Conservation (phyloP, 1,140 invertebrate species). For the Drosophila sturtevanti region DNA sequence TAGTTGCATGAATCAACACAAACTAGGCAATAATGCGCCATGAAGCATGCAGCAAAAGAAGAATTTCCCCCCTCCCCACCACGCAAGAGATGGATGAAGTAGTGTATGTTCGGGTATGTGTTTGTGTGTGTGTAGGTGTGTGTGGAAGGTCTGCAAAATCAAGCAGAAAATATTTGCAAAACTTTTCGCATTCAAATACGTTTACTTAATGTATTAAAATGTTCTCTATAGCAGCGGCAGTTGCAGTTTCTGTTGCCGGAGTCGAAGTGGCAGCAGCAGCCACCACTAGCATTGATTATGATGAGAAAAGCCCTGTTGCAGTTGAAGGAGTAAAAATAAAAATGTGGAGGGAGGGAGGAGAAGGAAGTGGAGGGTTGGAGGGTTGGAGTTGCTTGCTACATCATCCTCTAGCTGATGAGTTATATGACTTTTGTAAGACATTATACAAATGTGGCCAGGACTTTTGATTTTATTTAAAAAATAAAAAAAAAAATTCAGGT, state of each 20-base stretch:
- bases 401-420: slow-evolving; percentile 32
- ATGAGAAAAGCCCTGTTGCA: slow-evolving; percentile 8
- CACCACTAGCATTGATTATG: slow-evolving; percentile 19
- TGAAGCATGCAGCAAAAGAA: slow-evolving; percentile 27
- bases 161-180: slow-evolving; percentile 66
- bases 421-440: slow-evolving; percentile 52
- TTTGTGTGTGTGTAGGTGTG: slow-evolving; percentile 3
- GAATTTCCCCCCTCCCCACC: neutral
- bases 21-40: slow-evolving; percentile 44
- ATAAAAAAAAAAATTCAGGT: slow-evolving; percentile 37
- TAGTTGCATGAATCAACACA: slow-evolving; percentile 35
- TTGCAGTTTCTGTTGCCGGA: slow-evolving; percentile 16
- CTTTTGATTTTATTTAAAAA: slow-evolving; percentile 62
- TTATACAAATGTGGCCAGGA: slow-evolving; percentile 65
- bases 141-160: slow-evolving; percentile 41
- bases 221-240: slow-evolving; percentile 18
- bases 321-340: too few relatives aligned
- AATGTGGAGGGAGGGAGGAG: neutral
- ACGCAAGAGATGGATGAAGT: slow-evolving; percentile 19
- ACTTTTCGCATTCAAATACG: slow-evolving; percentile 67
- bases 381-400: neutral
- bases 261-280: neutral
- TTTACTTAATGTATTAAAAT: slow-evolving; percentile 79
- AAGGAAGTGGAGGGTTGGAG: neutral
- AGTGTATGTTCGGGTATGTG: neutral